Evolutionary conservation across 2,888 invertebrate species (phyloP).

Genomic region (Epistrophella euchroma): DNA sequence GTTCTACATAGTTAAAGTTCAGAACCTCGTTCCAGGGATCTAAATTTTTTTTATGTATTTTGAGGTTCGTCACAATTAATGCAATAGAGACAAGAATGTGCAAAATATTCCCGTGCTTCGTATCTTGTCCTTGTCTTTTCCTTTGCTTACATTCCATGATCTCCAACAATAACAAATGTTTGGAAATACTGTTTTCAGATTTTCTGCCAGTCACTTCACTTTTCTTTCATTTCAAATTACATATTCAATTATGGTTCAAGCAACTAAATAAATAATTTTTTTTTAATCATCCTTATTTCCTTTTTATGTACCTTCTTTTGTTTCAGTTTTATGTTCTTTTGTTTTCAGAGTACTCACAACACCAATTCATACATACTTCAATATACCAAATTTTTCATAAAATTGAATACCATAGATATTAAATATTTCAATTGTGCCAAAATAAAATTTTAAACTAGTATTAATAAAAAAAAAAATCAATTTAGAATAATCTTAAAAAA

Average conservation of each 20-base stretch:
- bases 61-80: too few relatives aligned
- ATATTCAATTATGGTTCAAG: not conserved
- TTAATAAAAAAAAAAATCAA: slow-evolving; percentile 32
- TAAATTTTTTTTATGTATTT: too few relatives aligned
- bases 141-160: too few relatives aligned
- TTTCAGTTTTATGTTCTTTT: slow-evolving; percentile 53
- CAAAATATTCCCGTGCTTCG: too few relatives aligned
- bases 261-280: not conserved
- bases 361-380: slow-evolving; percentile 67
- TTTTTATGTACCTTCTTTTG: slow-evolving; percentile 39
- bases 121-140: too few relatives aligned
- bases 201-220: too few relatives aligned
- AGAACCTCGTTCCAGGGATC: too few relatives aligned
- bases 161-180: too few relatives aligned
- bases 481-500: slow-evolving; percentile 1
- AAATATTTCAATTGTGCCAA: slow-evolving; percentile 69
- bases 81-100: too few relatives aligned
- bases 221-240: not conserved
- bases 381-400: slow-evolving; percentile 67
- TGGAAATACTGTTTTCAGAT: too few relatives aligned
- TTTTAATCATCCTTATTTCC: not conserved
- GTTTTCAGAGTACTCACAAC: slow-evolving; percentile 75
- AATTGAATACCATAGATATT: slow-evolving; percentile 35
- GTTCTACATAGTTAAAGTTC: too few relatives aligned
- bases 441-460: slow-evolving; percentile 46